phyloP scores from a whole-genome alignment of 2,113 vertebrate genomes.

The Syngnathus floridae region DNA sequence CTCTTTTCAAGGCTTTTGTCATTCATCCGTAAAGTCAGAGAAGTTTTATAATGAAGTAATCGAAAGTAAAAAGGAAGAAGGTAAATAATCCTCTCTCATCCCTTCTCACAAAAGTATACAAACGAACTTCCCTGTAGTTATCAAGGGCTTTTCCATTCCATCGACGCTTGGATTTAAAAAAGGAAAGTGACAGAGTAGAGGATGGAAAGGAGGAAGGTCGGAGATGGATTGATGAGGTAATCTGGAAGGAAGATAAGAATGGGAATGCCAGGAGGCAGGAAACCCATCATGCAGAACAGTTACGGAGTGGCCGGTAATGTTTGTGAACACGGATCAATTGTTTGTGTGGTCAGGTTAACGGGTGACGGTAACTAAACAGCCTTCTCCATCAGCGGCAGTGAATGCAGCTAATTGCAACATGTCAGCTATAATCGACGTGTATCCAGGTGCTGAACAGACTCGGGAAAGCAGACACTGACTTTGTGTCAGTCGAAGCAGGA shows the following conservation, averaged over 20 bases:
- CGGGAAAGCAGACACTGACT: conserved; percentile 51
- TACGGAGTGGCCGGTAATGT: conserved; percentile 26
- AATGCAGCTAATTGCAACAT: conserved; percentile 63
- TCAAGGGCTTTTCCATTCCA: conserved; percentile 24
- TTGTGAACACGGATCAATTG: conserved; percentile 3
- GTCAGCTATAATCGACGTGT: conserved; percentile 61
- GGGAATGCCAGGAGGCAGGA: conserved; percentile 39
- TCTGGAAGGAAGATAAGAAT: conserved; percentile 50
- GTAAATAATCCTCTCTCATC: conserved; percentile 16
- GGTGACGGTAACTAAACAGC: conserved; percentile 20
- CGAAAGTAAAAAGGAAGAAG: conserved; percentile 28
- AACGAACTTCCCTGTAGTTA: conserved; percentile 13
- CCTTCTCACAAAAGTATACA: neutral
- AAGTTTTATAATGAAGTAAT: conserved; percentile 49
- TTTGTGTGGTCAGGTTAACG: conserved; percentile 11
- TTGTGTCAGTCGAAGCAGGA: neutral
- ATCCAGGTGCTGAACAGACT: conserved; percentile 56
- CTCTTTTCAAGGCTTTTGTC: conserved; percentile 24
- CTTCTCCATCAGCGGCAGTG: conserved; percentile 30
- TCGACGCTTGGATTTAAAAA: conserved; percentile 11
- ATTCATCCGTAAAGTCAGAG: conserved; percentile 18
- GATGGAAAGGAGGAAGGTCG: conserved; percentile 24
- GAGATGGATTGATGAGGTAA: conserved; percentile 48
- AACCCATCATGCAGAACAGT: conserved; percentile 47
- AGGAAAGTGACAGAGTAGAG: conserved; percentile 39